Evolutionary conservation across 2,888 invertebrate species (phyloP), one percentile per base, ranked within the genome.

Genomic region (Pterostichus madidus): DNA sequence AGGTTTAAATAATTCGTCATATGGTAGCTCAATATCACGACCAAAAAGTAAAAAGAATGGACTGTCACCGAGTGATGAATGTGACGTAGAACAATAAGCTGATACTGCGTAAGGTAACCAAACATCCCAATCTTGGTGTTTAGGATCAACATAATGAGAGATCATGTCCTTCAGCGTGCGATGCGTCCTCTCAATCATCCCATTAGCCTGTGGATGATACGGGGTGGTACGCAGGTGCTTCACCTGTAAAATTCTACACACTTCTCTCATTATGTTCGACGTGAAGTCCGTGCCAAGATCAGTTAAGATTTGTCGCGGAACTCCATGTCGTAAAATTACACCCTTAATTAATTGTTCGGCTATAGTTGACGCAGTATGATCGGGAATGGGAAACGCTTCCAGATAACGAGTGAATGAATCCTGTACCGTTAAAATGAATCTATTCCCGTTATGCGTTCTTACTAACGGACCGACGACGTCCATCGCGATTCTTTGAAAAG

Each of bases 291-390:
- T 44, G 0, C 83, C 71, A 11, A 68, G 39, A 52, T 84, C 83
- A 2, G 80, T 82, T 6, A 84, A 35, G 4, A 84, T 11, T 10
- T 64, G 31, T 15, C 56, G 15, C 0, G 83, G 84, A 7, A 49
- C 49, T 0, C 83, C 84, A 78, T 84, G 84, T 24, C 76, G 31
- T 0, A 75, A 13, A 5, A 83, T 35, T n/a, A 83, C 61, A 5
- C 78, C 59, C 6, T 10, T 44, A n/a, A 83, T 71, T 13, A 68
- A 52, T 0, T 31, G 75, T 75, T 52, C 46, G 0, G 86, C 86
- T 5, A 87, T 81, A 0, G 86, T 86, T 4, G 83, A 80, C 0
- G 87, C 84, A n/a, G 49, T 85, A 13, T 84, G 83, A 52, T 88
- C 84, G 13, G 79, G 80, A 6, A 87, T 49, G 0, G 87, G 84